A percentile compares a stretch with the other conserved stretches of the same genome.
Conservation (phyloP, 2,888 invertebrate genomes). For the Diabrotica balteata region DNA sequence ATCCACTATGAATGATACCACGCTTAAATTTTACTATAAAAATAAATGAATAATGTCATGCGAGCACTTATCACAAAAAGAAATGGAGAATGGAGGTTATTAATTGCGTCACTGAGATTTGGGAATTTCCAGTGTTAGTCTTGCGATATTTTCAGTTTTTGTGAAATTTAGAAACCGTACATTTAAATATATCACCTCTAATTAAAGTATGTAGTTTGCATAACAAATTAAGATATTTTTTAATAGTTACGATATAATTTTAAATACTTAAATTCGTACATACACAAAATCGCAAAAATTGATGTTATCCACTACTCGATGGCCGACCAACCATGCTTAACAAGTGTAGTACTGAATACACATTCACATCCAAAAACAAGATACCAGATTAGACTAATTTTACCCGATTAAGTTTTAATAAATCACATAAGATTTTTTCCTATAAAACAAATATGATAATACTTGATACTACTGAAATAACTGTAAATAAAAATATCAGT, state of each 20-base stretch:
- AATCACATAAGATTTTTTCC: no score
- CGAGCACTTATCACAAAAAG: conserved; percentile 43
- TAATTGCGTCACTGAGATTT: conserved; percentile 54
- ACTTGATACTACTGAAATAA: background rate
- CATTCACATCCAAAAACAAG: no score
- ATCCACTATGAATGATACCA: conserved; percentile 20
- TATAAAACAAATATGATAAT: no score
- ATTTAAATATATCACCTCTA: conserved; percentile 43
- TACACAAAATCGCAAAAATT: conserved; percentile 61
- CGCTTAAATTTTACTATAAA: conserved; percentile 28
- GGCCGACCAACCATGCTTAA: conserved; percentile 75
- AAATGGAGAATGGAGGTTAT: conserved; percentile 35
- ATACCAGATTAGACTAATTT: no score
- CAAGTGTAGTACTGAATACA: conserved; percentile 56
- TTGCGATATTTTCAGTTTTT: conserved; percentile 38
- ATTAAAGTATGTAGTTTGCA: conserved; percentile 44
- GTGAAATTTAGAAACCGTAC: conserved; percentile 16
- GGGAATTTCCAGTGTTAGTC: conserved; percentile 50
- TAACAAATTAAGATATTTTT: conserved; percentile 48
- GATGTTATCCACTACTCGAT: conserved; percentile 74
- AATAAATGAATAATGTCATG: conserved; percentile 36
- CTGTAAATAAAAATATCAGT: background rate
- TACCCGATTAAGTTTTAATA: no score
- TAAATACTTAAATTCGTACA: conserved; percentile 53
- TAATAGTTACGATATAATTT: conserved; percentile 50